These are phyloP conservation scores for Eulimnadia texana DNA, from an alignment of 1,140 invertebrate genomes.

Conservation along the genomic window DNA sequence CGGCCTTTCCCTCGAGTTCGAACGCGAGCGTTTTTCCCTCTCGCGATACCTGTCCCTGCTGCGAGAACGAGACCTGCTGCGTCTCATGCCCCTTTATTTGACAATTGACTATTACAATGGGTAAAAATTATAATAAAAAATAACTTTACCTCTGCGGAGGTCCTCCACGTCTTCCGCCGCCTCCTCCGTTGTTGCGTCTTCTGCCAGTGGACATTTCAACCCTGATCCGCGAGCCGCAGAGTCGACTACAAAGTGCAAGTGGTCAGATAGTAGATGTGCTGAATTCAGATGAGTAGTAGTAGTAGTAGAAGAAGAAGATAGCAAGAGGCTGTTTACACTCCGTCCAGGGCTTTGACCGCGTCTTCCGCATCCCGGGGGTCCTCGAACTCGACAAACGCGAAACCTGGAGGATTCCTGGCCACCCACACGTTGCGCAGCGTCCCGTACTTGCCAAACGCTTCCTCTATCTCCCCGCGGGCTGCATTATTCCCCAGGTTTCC, in stretches of 20 bases:
- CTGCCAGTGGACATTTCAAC: slow-evolving; percentile 67
- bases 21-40: slow-evolving; percentile 6
- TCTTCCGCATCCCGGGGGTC: slow-evolving; percentile 86
- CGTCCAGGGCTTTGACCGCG: slow-evolving; percentile 81
- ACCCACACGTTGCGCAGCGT: slow-evolving; percentile 85
- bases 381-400: slow-evolving; percentile 98
- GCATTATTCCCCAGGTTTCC: slow-evolving; percentile 85
- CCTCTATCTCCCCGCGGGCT: slow-evolving; percentile 81
- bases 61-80: slow-evolving; percentile 12
- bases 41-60: slow-evolving; percentile 8
- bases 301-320: slow-evolving; percentile 40
- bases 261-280: slow-evolving; percentile 1
- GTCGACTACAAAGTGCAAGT: slow-evolving; percentile 6
- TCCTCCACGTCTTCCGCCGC: slow-evolving; percentile 29
- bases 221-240: slow-evolving; percentile 52
- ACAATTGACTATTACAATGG: background rate
- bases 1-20: slow-evolving; percentile 1
- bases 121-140: background rate
- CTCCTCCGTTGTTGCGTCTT: slow-evolving; percentile 31
- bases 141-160: slow-evolving; percentile 22
- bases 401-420: slow-evolving; percentile 85
- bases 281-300: background rate
- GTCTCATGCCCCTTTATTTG: background rate
- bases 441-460: slow-evolving; percentile 79
- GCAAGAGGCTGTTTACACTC: slow-evolving; percentile 33